phyloP scores from a whole-genome alignment of 2,113 vertebrate genomes.

The Peromyscus californicus region DNA sequence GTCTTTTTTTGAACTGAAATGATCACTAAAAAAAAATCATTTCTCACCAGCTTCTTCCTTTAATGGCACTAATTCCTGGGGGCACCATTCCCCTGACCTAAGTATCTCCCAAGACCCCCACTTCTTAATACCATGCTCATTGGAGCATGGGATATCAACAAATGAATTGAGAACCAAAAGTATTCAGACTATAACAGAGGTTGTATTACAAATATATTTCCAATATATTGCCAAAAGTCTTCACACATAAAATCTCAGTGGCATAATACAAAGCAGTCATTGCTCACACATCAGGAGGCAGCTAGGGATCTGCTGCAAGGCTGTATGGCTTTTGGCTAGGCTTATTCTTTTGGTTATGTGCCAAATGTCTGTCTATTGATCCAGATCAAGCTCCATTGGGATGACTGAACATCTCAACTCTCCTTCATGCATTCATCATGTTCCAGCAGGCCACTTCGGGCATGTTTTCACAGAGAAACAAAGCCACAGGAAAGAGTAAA shows the following conservation, averaged over 20 bases:
- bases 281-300: background rate
- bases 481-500: background rate
- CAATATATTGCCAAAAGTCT: background rate
- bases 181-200: background rate
- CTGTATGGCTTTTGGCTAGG: background rate
- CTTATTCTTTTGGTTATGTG: background rate
- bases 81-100: background rate
- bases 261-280: background rate
- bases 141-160: background rate
- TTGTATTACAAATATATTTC: background rate
- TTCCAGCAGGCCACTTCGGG: background rate
- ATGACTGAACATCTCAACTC: background rate
- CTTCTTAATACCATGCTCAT: background rate
- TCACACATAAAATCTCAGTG: background rate
- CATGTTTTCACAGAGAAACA: background rate
- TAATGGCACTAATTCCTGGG: background rate
- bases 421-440: background rate
- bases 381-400: background rate
- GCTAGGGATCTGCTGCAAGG: background rate
- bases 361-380: background rate
- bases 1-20: background rate
- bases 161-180: background rate
- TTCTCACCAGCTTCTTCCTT: background rate
- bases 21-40: background rate
- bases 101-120: background rate